Conservation (phyloP, 2,888 invertebrate species). For the Pseudanteris insignis region DNA sequence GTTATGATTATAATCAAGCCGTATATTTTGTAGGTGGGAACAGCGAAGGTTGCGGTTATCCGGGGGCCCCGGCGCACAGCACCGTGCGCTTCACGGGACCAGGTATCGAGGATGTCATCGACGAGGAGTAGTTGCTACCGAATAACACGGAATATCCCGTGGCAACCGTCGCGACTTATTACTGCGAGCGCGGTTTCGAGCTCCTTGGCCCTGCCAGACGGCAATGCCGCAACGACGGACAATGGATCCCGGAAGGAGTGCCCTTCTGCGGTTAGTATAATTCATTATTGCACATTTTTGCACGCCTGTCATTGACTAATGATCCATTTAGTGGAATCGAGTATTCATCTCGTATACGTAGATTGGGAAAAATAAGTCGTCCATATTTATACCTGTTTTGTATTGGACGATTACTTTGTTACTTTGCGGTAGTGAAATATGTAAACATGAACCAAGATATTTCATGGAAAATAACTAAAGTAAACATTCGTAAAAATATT, state of each 20-base stretch:
- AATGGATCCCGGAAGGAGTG: slow-evolving; percentile 89
- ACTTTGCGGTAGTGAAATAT: no score
- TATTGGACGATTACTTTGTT: no score
- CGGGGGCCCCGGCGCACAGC: slow-evolving; percentile 90
- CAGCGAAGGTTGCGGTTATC: slow-evolving; percentile 77
- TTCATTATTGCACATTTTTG: no score
- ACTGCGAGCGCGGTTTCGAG: slow-evolving; percentile 90
- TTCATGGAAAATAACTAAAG: no score
- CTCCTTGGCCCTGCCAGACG: slow-evolving; percentile 86
- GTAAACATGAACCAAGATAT: no score
- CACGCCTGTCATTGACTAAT: no score
- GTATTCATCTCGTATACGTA: no score
- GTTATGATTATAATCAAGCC: slow-evolving; percentile 16
- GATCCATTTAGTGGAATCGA: no score
- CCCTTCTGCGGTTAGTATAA: slow-evolving; percentile 91
- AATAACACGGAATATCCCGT: slow-evolving; percentile 69
- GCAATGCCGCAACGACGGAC: slow-evolving; percentile 77
- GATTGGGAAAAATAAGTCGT: no score
- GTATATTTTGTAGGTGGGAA: slow-evolving; percentile 49
- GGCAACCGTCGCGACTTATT: slow-evolving; percentile 82
- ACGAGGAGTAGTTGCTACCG: slow-evolving; percentile 61
- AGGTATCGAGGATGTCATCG: slow-evolving; percentile 59
- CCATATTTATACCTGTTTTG: no score
- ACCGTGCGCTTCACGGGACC: slow-evolving; percentile 76
- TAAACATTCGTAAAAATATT: no score